Percentiles rank a stretch among this genome's conserved stretches.
phyloP scores from a whole-genome alignment of 1,140 invertebrate genomes.

The Drosophila sproati region DNA sequence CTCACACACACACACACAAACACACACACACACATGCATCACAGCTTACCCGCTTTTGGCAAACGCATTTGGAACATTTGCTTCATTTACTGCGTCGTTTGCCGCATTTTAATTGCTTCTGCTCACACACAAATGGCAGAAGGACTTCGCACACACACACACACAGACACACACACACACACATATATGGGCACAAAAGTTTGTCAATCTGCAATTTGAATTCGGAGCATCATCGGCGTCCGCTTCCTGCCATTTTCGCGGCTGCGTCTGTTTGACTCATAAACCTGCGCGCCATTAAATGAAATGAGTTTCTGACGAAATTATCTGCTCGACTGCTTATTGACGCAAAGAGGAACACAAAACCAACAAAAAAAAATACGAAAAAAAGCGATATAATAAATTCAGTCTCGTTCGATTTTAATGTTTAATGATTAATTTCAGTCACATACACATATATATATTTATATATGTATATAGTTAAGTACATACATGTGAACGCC shows the following conservation, averaged over 20 bases:
- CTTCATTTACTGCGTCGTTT: slow-evolving; percentile 83
- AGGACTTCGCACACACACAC: slow-evolving; percentile 24
- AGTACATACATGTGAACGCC: background rate
- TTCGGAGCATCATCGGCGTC: slow-evolving; percentile 70
- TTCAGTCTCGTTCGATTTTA: slow-evolving; percentile 61
- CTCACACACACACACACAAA: slow-evolving; percentile 13
- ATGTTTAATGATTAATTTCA: slow-evolving; percentile 66
- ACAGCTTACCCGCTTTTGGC: slow-evolving; percentile 54
- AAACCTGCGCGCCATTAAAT: slow-evolving; percentile 79
- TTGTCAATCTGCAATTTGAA: slow-evolving; percentile 81
- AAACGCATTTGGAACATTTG: slow-evolving; percentile 79
- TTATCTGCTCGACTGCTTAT: slow-evolving; percentile 54
- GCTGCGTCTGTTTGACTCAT: slow-evolving; percentile 66
- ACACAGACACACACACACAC: slow-evolving; percentile 12
- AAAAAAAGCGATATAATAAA: background rate
- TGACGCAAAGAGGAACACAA: background rate
- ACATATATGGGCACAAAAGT: slow-evolving; percentile 50
- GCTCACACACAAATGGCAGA: slow-evolving; percentile 51
- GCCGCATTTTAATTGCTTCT: slow-evolving; percentile 83
- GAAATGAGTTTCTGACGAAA: slow-evolving; percentile 81
- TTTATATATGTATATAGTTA: background rate
- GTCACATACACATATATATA: slow-evolving; percentile 22
- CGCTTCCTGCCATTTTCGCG: slow-evolving; percentile 49
- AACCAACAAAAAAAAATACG: background rate
- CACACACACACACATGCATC: slow-evolving; percentile 7